phyloP scores from a whole-genome alignment of 53 echinoderm and acorn worm genomes.

The Henricia sp. region DNA sequence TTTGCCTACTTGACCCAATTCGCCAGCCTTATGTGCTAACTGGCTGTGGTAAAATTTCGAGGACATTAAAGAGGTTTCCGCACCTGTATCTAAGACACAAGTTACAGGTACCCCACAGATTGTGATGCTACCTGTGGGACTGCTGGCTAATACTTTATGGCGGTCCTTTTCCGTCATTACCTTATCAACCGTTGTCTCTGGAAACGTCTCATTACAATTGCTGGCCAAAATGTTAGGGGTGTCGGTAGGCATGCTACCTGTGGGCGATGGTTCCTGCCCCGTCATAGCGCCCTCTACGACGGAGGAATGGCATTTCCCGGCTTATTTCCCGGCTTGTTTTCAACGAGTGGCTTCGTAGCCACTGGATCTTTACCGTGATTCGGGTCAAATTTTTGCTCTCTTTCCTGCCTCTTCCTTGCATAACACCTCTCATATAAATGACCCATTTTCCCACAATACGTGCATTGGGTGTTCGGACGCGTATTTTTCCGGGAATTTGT shows the following conservation, averaged over 20 bases:
- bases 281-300: slow-evolving; percentile 15
- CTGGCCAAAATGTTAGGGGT: background rate
- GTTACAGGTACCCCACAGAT: background rate
- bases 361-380: background rate
- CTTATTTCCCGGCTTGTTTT: background rate
- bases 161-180: slow-evolving; percentile 21
- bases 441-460: background rate
- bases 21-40: background rate
- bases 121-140: slow-evolving; percentile 1
- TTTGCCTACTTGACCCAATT: slow-evolving; percentile 1
- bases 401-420: slow-evolving; percentile 4
- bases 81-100: slow-evolving; percentile 21
- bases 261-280: background rate
- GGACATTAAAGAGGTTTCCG: slow-evolving; percentile 22
- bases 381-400: background rate
- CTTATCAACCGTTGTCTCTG: slow-evolving; percentile 1
- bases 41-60: background rate
- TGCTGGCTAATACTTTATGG: slow-evolving; percentile 6
- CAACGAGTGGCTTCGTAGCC: background rate
- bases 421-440: slow-evolving; percentile 4
- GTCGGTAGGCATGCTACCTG: background rate
- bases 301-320: slow-evolving; percentile 19
- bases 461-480: background rate
- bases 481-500: background rate
- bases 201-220: background rate